Percentiles rank a stretch among this genome's conserved stretches.
Conservation (phyloP, 2,113 vertebrate species). For the Rana temporaria region DNA sequence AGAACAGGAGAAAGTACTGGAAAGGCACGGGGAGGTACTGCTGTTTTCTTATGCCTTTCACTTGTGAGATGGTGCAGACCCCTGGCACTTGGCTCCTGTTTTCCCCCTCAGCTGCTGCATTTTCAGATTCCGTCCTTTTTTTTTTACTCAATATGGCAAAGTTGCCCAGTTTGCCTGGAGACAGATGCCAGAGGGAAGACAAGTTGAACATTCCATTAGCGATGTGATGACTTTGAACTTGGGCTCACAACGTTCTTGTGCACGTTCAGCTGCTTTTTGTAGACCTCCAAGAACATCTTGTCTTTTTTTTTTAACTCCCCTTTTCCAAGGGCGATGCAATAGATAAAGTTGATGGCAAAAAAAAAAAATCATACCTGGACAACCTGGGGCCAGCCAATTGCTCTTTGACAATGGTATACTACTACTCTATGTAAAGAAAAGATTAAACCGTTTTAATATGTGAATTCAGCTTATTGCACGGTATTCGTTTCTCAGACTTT, state of each 20-base stretch:
- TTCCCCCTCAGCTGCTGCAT: conserved; percentile 58
- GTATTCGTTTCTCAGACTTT: not conserved
- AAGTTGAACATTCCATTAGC: conserved; percentile 43
- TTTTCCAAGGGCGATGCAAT: not conserved
- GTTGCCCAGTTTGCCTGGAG: conserved; percentile 80
- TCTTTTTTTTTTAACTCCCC: not conserved
- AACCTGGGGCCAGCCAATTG: not conserved
- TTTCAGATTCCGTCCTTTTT: conserved; percentile 82
- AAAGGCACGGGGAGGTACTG: conserved; percentile 36
- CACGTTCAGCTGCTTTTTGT: conserved; percentile 16
- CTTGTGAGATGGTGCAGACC: conserved; percentile 96
- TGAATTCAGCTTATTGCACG: not conserved
- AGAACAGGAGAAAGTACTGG: conserved; percentile 56
- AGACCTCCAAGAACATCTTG: conserved; percentile 17
- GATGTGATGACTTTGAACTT: conserved; percentile 18
- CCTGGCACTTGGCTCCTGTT: conserved; percentile 83
- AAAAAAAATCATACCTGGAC: not conserved
- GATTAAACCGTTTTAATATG: too few species aligned
- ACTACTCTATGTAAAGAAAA: too few species aligned
- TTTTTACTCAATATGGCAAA: conserved; percentile 96
- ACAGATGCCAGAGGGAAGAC: conserved; percentile 73
- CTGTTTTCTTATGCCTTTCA: conserved; percentile 67
- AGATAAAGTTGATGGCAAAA: not conserved
- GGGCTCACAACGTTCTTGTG: conserved; percentile 37
- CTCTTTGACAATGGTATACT: too few species aligned